Percentiles rank a stretch among this genome's conserved stretches.
Evolutionary conservation across 2,888 invertebrate genomes (phyloP).

Genomic region (Drosophila leonis): DNA sequence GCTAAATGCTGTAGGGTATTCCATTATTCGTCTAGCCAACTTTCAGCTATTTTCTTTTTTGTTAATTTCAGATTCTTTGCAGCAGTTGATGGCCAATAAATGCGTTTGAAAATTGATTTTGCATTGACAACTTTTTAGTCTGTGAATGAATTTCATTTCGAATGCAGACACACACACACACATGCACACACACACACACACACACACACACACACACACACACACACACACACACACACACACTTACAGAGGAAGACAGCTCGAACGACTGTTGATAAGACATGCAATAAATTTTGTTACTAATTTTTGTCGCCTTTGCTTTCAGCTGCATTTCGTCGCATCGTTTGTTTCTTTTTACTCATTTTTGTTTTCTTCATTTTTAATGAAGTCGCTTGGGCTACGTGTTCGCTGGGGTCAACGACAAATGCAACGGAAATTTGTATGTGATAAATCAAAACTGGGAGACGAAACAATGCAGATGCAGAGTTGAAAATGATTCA

Average conservation of each 20-base stretch:
- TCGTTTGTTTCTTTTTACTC: background rate
- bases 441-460: constrained; percentile 68
- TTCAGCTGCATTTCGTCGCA: constrained; percentile 39
- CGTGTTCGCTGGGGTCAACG: constrained; percentile 1
- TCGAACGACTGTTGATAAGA: constrained; percentile 56
- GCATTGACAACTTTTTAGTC: constrained; percentile 38
- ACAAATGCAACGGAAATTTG: constrained; percentile 38
- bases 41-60: background rate
- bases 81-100: constrained; percentile 37
- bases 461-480: constrained; percentile 52
- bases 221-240: constrained; percentile 23
- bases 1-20: constrained; percentile 6
- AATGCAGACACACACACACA: constrained; percentile 46
- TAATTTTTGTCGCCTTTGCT: constrained; percentile 75
- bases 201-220: constrained; percentile 8
- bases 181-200: constrained; percentile 8
- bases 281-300: constrained; percentile 73
- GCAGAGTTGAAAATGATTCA: constrained; percentile 49
- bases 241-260: constrained; percentile 19
- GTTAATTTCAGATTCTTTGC: constrained; percentile 24
- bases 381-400: constrained; percentile 33
- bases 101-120: constrained; percentile 49
- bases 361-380: background rate
- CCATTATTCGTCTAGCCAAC: background rate
- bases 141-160: constrained; percentile 41